These are phyloP conservation scores for Anabas testudineus DNA, from an alignment of 2,797 vertebrate genomes.

Conservation along the genomic window DNA sequence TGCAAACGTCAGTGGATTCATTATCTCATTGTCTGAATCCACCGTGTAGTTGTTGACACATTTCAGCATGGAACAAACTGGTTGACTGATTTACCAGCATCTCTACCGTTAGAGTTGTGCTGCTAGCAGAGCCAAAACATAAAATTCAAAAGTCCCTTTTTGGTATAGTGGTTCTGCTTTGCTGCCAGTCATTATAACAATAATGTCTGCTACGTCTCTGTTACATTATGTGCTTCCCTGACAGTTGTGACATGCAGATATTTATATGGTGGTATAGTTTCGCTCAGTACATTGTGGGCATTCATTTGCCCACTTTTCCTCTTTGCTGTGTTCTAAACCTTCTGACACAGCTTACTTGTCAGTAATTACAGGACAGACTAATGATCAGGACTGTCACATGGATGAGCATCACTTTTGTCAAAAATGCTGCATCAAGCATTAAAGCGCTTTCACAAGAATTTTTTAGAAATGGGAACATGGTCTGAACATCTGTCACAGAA, in stretches of 20 bases:
- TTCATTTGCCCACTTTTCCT: background rate
- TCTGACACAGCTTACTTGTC: background rate
- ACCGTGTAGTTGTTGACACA: background rate
- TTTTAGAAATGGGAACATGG: constrained; percentile 36
- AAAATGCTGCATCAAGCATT: background rate
- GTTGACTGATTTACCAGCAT: no score
- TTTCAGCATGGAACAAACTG: background rate
- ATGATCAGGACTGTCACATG: constrained; percentile 1
- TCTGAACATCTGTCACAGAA: constrained; percentile 48
- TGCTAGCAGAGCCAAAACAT: background rate
- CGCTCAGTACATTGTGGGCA: background rate
- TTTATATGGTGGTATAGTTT: no score
- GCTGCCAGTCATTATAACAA: background rate
- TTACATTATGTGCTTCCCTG: background rate
- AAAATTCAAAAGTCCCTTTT: background rate
- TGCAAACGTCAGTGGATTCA: background rate
- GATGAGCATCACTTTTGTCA: constrained; percentile 5
- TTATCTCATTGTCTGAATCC: background rate
- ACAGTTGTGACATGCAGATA: background rate
- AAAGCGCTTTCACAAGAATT: constrained; percentile 9
- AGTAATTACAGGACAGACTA: background rate
- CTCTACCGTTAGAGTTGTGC: no score
- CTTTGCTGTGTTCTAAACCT: background rate
- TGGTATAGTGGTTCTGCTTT: background rate
- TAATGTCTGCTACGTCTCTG: background rate